Evolutionary conservation across 2,113 vertebrate species (phyloP), one percentile per base, ranked within the genome.

Genomic region (Mormyrus iriodes): DNA sequence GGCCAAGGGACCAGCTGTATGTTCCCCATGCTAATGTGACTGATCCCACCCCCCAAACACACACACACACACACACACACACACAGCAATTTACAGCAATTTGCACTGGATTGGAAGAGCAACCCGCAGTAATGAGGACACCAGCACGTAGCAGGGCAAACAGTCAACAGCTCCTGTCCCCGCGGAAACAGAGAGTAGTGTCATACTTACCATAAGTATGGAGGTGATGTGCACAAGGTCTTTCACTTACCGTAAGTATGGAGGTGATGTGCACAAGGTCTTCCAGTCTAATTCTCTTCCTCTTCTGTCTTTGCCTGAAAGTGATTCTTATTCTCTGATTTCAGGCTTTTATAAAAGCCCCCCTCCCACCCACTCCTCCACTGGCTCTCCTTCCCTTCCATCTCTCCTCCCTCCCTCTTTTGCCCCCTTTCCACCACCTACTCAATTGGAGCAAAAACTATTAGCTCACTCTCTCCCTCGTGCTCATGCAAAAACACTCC

Each of bases 271-370:
- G 85, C 24, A 8, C 82, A 69, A 88, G 87, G 5, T 90, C 61
- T 61, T 85, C 35, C 53, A n/a, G 31, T 51, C 88, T 42, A 39
- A 49, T 49, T 61, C 52, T 88, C 65, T 90, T 84, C 21, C 89
- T 58, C 89, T 69, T 86, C 65, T 89, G 82, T 91, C 89, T 90
- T 89, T 93, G 88, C 92, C 8, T 52, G 86, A 90, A 89, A 94
- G 92, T 94, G 94, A 92, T 90, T 90, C 86, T 90, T 91, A 91
- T 93, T 93, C 93, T 88, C 89, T 84, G 89, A 87, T 89, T 83
- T 88, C 76, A 89, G 24, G 83, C 90, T 93, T 95, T 94, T 96
- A 96, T 96, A 95, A 92, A 89, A 90, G 92, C 93, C 91, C 91
- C 91, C 88, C 42, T 27, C 79, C 87, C 91, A 83, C 91, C 88